These are phyloP conservation scores for Campoletis sonorensis DNA, from an alignment of 1,140 invertebrate species.

Conservation along the genomic window DNA sequence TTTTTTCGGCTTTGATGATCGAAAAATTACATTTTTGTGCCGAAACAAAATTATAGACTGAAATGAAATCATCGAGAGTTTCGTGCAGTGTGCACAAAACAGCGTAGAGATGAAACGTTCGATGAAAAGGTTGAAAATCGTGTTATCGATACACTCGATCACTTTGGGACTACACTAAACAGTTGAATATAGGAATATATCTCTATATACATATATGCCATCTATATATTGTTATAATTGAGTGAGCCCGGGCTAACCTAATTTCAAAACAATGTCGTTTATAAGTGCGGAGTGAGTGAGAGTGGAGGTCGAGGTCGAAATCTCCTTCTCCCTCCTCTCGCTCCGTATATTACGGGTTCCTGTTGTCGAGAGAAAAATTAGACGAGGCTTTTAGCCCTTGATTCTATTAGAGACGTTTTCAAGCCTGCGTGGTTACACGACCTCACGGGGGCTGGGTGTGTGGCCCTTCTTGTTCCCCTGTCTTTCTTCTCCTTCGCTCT, in stretches of 20 bases:
- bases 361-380: slow-evolving; percentile 62
- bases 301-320: slow-evolving; percentile 15
- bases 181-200: slow-evolving; percentile 7
- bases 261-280: slow-evolving; percentile 70
- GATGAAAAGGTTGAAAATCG: slow-evolving; percentile 47
- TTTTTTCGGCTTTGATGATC: not conserved
- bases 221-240: slow-evolving; percentile 45
- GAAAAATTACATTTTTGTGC: not conserved
- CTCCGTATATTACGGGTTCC: slow-evolving; percentile 33
- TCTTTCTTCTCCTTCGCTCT: slow-evolving; percentile 40
- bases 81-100: slow-evolving; percentile 26
- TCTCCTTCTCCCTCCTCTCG: slow-evolving; percentile 6
- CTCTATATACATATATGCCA: not conserved
- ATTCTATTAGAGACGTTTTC: slow-evolving; percentile 69
- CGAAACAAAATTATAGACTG: not conserved
- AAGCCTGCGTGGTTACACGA: slow-evolving; percentile 62
- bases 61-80: slow-evolving; percentile 3
- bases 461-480: slow-evolving; percentile 20
- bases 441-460: slow-evolving; percentile 59
- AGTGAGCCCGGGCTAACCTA: slow-evolving; percentile 65
- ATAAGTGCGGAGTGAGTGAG: slow-evolving; percentile 19
- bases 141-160: slow-evolving; percentile 56
- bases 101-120: not conserved
- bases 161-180: slow-evolving; percentile 20
- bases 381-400: slow-evolving; percentile 69